A percentile compares a stretch with the other conserved stretches of the same genome.
These are phyloP conservation scores for Triplophysa siluroides DNA, from an alignment of 2,113 vertebrate genomes.

Conservation along the genomic window DNA sequence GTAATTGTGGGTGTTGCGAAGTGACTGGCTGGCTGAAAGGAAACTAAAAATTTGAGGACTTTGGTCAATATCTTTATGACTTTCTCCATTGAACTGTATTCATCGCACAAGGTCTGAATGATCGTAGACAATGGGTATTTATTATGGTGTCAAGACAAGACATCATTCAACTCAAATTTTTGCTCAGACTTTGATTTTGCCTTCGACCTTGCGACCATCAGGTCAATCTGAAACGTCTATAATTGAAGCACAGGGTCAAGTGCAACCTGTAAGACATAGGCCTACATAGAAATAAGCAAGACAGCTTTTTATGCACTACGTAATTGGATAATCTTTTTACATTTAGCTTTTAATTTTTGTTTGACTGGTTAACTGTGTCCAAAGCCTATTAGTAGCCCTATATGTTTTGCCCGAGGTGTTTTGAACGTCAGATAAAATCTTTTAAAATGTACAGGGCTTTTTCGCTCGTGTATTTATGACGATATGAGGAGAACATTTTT, in stretches of 20 bases:
- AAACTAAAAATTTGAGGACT: too few species aligned
- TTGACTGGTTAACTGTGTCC: background rate
- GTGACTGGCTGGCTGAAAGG: too few species aligned
- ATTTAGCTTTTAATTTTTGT: too few species aligned
- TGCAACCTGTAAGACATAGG: slow-evolving; percentile 7
- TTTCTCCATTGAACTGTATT: background rate
- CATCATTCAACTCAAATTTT: background rate
- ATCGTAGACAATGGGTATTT: background rate
- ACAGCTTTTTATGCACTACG: background rate
- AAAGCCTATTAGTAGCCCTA: background rate
- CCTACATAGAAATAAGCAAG: background rate
- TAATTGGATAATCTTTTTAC: background rate
- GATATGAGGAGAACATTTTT: too few species aligned
- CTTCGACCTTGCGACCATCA: slow-evolving; percentile 18
- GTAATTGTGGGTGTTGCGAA: too few species aligned
- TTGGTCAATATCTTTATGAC: too few species aligned
- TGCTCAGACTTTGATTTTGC: background rate
- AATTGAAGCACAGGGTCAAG: slow-evolving; percentile 13
- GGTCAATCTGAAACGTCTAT: background rate
- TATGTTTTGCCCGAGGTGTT: background rate
- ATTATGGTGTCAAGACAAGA: background rate
- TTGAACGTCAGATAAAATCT: background rate
- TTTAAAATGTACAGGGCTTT: too few species aligned
- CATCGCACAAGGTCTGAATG: background rate
- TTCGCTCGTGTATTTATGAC: too few species aligned